Base-by-base conservation (phyloP, 2,888 invertebrate genomes). In the Pachycephus smyrnensis region DNA sequence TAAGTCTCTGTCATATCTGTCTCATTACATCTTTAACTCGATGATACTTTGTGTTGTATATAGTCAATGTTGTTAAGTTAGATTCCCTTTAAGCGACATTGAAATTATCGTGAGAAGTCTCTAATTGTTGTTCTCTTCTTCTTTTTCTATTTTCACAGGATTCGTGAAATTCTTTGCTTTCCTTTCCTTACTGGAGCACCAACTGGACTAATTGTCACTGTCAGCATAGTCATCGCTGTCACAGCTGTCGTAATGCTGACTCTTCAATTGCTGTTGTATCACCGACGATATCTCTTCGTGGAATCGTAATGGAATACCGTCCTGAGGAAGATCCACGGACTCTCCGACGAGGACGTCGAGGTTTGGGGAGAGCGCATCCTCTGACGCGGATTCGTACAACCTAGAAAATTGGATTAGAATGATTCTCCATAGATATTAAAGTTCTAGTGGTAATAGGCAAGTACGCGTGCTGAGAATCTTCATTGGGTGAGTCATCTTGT, bases 321-420 rank as follows among this genome's bases (percentile, higher is more conserved):
- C 80, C 40, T 30, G 74, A 15, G 37, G n/a, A 30, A 30, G n/a
- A 32, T 89, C 86, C 80, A 84, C 81, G 6, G 86, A 85, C 77
- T 88, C 86, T 35, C 85, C 83, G 31, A 86, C 86, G 83, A 94
- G 93, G 80, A 94, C 93, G 88, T 95, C 95, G 86, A 95, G 88
- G 89, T 95, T 95, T 83, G 95, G 95, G 80, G 95, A 95, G 82
- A 95, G 92, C 83, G 94, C 93, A 89, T 95, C 95, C 81, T 95
- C 95, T 75, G 84, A 76, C 32, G 86, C 85, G 76, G 87, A 86
- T 81, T 89, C 89, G 81, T 79, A 79, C 68, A 76, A 74, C 76
- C 79, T 79, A 55, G 23, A 55, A 55, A 55, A 55, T 55, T 6
- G 33, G 4, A 71, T 75, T 75, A 32, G 15, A 68, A 23, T 35